Evolutionary conservation across 2,888 invertebrate species (phyloP).

Genomic region (Drosophila subquinaria): DNA sequence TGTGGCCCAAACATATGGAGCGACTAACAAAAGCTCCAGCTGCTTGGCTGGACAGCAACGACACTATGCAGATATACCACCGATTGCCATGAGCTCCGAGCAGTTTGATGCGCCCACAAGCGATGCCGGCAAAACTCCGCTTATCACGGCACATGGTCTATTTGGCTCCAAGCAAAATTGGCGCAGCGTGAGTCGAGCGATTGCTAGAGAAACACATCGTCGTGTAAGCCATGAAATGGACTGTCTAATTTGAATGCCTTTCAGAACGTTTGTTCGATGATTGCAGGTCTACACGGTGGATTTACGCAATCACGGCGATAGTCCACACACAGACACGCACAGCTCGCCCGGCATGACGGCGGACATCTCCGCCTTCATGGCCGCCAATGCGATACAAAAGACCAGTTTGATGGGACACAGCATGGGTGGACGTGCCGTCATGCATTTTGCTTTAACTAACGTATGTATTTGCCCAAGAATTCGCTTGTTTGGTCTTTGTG

Average conservation of each 20-base stretch:
- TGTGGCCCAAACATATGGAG: neutral
- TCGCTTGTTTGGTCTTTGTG: neutral
- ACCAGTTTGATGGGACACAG: constrained; percentile 94
- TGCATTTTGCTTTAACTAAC: constrained; percentile 92
- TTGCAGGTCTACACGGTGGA: constrained; percentile 88
- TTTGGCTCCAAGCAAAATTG: constrained; percentile 95
- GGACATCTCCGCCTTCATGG: constrained; percentile 90
- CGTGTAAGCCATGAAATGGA: constrained; percentile 85
- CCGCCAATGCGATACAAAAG: constrained; percentile 66
- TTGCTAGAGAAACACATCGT: constrained; percentile 87
- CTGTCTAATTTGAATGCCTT: too few relatives aligned
- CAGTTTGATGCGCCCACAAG: constrained; percentile 87
- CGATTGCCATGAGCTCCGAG: constrained; percentile 89
- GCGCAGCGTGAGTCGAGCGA: constrained; percentile 91
- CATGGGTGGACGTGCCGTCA: constrained; percentile 97
- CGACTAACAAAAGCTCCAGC: neutral
- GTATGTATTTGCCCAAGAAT: constrained; percentile 84
- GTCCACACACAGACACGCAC: constrained; percentile 91
- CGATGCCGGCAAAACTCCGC: constrained; percentile 86
- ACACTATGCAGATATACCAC: constrained; percentile 48
- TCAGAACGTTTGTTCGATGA: neutral
- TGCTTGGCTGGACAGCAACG: constrained; percentile 1
- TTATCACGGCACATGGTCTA: constrained; percentile 94
- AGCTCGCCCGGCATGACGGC: constrained; percentile 91
- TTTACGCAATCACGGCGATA: constrained; percentile 97